Evolutionary conservation across 2,888 invertebrate species (phyloP), one percentile per base, ranked within the genome.

Genomic region (Drosophila hamatofila): DNA sequence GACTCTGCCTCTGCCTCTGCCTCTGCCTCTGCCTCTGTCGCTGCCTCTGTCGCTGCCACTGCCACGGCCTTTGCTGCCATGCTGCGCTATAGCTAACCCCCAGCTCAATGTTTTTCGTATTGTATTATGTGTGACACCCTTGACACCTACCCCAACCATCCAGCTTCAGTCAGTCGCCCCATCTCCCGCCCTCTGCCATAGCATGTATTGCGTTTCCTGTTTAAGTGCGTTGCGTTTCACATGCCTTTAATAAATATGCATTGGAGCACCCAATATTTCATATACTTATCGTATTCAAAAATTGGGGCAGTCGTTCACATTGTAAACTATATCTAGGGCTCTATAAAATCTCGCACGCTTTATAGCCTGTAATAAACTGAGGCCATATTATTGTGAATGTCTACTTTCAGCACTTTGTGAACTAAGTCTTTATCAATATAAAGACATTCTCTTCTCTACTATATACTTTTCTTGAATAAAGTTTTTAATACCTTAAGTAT

Each of bases 51-150:
- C 30, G 9, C 11, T 11, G 30, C 30, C 11, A 6, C 12, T 12
- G 12, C 37, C n/a, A 25, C 18, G n/a, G n/a, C n/a, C n/a, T n/a
- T n/a, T n/a, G n/a, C n/a, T n/a, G n/a, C 27, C 37, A 25, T 54
- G 37, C 37, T 25, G 2, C 25, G 56, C 57, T 69, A 59, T 44
- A 54, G 37, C 68, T 76, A 67, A 76, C 68, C 80, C 68, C 76
- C 49, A 37, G 46, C 72, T 41, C 49, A 49, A 37, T 41, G 27
- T 33, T 30, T 55, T 60, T 59, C 60, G 23, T 62, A 52, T 71
- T 71, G 59, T 52, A 66, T 85, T 80, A 83, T 41, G 64, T 42
- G 18, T 9, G 48, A 49, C 51, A 48, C 57, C 52, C 37, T 68
- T n/a, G 48, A 23, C 18, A 54, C 54, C 54, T 52, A 23, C 51